Evolutionary conservation across 2,888 invertebrate species (phyloP).

Genomic region (Aporophyla lueneburgensis): DNA sequence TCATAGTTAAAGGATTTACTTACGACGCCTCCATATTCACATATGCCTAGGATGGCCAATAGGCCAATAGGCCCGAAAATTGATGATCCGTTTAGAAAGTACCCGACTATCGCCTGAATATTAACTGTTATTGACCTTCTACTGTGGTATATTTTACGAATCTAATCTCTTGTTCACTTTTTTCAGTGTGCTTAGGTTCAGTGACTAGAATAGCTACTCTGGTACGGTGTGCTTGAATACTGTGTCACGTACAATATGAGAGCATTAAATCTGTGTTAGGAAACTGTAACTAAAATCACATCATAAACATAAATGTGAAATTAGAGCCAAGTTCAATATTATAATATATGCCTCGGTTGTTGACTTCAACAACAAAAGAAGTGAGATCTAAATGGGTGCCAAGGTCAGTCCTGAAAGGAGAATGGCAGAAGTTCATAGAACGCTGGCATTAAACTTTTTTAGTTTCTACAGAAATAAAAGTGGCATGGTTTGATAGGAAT

Average conservation of each 20-base stretch:
- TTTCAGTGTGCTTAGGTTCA: not conserved
- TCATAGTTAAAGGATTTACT: not conserved
- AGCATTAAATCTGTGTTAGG: not conserved
- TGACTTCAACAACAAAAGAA: too few species aligned
- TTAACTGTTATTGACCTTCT: conserved; percentile 29
- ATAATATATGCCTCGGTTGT: too few species aligned
- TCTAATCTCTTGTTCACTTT: not conserved
- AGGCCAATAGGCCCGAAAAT: conserved; percentile 6
- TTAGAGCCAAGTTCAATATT: too few species aligned
- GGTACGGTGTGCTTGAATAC: too few species aligned
- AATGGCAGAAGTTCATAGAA: too few species aligned
- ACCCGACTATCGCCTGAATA: conserved; percentile 1
- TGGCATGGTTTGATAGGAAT: too few species aligned
- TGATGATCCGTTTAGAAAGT: conserved; percentile 8
- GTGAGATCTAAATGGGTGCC: too few species aligned
- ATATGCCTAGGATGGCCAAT: not conserved
- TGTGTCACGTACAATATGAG: not conserved
- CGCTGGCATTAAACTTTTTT: too few species aligned
- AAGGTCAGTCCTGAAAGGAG: too few species aligned
- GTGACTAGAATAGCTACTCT: not conserved
- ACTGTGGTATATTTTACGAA: conserved; percentile 5
- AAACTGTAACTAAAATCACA: not conserved
- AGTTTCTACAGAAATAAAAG: too few species aligned
- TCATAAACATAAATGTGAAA: too few species aligned
- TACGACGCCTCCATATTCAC: not conserved